Base-by-base conservation (phyloP, 2,113 vertebrate species). In the Motacilla alba region DNA sequence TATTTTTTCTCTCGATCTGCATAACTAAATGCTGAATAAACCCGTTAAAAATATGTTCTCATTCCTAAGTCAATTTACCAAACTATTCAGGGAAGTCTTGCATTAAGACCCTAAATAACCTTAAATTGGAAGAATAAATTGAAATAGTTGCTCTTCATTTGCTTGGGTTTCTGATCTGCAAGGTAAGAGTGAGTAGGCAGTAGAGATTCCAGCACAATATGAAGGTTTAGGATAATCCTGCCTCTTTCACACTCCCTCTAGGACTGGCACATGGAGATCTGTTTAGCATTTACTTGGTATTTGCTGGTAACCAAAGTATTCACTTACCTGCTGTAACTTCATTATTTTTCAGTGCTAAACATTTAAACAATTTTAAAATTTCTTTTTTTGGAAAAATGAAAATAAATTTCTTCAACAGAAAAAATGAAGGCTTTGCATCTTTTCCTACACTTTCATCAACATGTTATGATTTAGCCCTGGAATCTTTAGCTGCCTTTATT, bases 11-110 rank as follows among this genome's bases (percentile, higher is more conserved):
- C 52, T 74, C 10, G 0, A 84, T 89, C 73, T 90, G 83, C 77
- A 80, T 84, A 93, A 92, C 56, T 93, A 93, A 95, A 81, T 69
- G 43, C 35, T 63, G 66, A 87, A 35, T 53, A 87, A 91, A 81
- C n/a, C 33, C 7, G 1, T 87, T 62, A 80, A 87, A 95, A 89
- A 69, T 30, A 3, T 53, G 37, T 86, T 28, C 76, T 90, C 21
- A 35, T 95, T 94, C 79, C 44, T 90, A 77, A 90, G 52, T 75
- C 84, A 80, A 78, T 89, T 95, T 5, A 6, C 58, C 58, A 60
- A 90, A 89, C 37, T 90, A 24, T 93, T 94, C 60, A 56, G 28
- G 11, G n/a, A 88, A 14, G 8, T 81, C 56, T 67, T 79, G 19
- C 27, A 75, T 90, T 95, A 43, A 90, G 84, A 92, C 37, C 22